Base-by-base conservation (phyloP, 2,888 invertebrate species). In the Xestia sexstrigata region DNA sequence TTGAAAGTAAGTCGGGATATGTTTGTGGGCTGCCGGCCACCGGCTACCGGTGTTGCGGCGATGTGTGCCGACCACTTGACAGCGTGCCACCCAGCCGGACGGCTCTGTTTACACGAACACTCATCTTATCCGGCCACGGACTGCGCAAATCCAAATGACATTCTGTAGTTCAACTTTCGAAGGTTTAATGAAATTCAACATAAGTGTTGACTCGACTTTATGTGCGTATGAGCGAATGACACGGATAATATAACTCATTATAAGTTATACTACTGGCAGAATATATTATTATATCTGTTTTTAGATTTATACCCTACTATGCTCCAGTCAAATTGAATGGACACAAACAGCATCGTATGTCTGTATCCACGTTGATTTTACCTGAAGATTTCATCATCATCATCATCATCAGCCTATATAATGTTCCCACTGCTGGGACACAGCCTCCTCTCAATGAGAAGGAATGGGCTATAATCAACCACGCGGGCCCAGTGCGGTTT, bases 61-160 rank as follows among this genome's bases (percentile, higher is more conserved):
- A 94, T 96, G 96, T 96, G 95, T 96, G 93, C 93, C 68, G 85
- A 92, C 92, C 96, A 95, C 96, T 96, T 90, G 90, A 95, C 88
- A 86, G 84, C 89, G 91, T 90, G 92, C 95, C 96, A 96, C 96
- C 96, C 96, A 95, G 94, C 90, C 83, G 82, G 86, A 76, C 88
- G 79, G 70, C 79, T 75, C 79, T 92, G 88, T 92, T 91, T 91
- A 87, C 90, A 68, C 85, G 82, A 71, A 74, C 90, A 91, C 91
- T 91, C 80, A 81, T 88, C 85, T 87, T 89, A 90, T 90, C 90
- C 89, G 90, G 85, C 87, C 83, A 78, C 83, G 88, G 88, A 87
- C 90, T 89, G 89, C 88, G 92, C 91, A 90, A 92, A 92, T 92
- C 90, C 82, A 86, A 84, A 89, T 80, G 72, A 74, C 80, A 82